A percentile compares a stretch with the other conserved stretches of the same genome.
Evolutionary conservation across 2,113 vertebrate species (phyloP).

Genomic region (Steatornis caripensis): DNA sequence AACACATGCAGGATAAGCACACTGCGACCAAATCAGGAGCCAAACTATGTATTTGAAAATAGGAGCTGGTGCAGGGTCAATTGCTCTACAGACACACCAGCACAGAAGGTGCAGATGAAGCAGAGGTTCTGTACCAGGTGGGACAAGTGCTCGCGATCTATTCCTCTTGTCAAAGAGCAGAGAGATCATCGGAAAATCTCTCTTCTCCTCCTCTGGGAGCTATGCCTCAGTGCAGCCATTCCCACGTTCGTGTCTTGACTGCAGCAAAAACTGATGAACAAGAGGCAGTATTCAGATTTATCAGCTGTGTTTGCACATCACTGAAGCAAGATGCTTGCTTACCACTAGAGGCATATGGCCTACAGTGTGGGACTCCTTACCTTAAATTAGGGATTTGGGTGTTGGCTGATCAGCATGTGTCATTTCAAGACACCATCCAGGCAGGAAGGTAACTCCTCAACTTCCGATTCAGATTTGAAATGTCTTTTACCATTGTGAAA

Average conservation of each 20-base stretch:
- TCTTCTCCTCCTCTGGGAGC: not conserved
- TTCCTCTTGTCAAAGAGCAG: not conserved
- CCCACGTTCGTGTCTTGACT: not conserved
- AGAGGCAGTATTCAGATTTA: not conserved
- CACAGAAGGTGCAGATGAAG: not conserved
- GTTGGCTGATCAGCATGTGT: rapidly evolving
- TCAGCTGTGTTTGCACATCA: rapidly evolving
- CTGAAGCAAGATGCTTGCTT: not conserved
- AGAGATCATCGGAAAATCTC: not conserved
- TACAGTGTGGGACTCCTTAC: not conserved
- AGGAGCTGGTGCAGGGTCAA: not conserved
- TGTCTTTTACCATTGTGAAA: not conserved
- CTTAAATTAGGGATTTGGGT: not conserved
- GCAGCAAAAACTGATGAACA: not conserved
- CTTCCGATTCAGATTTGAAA: not conserved
- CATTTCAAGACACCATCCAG: not conserved
- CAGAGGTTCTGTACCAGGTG: not conserved
- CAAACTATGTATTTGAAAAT: not conserved
- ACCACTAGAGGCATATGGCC: rapidly evolving
- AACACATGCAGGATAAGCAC: not conserved
- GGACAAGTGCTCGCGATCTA: rapidly evolving
- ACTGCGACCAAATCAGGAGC: not conserved
- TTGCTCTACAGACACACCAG: not conserved
- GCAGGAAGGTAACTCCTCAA: not conserved
- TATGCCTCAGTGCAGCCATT: not conserved